Base-by-base conservation (phyloP, 2,888 invertebrate species). In the Philereme transversata region DNA sequence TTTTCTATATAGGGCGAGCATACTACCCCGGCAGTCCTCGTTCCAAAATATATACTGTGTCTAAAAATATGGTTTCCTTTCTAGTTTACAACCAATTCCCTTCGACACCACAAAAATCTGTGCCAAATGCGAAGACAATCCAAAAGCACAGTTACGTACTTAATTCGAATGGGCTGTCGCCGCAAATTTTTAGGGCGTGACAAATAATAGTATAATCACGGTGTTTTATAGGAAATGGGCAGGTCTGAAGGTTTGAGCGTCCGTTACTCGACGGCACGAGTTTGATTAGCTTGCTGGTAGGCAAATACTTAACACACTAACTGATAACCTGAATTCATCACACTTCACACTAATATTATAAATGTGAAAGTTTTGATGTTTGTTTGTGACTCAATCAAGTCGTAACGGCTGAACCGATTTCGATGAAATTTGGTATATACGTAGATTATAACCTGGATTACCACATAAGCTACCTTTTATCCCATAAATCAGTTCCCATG, bases 131-230 rank as follows among this genome's bases (percentile, higher is more conserved):
- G 9, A 60, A 61, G 60, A 67, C 71, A 71, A 69, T 69, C 47
- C 58, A 36, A 64, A 69, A 60, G 62, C 55, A 62, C 65, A 65
- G 70, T 70, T 66, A 22, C 22, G 22, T 22, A 22, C 22, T 22
- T 22, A 65, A 60, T 62, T 49, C 64, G 45, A 57, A 63, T 64
- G 64, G 6, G 43, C 46, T 59, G 70, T 67, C 72, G 72, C 75
- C 78, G 73, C 76, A 76, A 76, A 76, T 79, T 80, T 80, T 74
- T 71, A 81, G 83, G 83, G 82, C 85, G 85, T 83, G 76, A 83
- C 85, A 76, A 72, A 75, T 74, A 69, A 74, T 74, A 46, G 73
- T 59, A 67, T 77, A 76, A 79, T 75, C 70, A 71, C 56, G 45
- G 68, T 62, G 68, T 64, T 70, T 65, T 69, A 61, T 60, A 67